phyloP scores from a whole-genome alignment of 35 echinoderm and acorn worm genomes.

The Holothuria glaberrima region DNA sequence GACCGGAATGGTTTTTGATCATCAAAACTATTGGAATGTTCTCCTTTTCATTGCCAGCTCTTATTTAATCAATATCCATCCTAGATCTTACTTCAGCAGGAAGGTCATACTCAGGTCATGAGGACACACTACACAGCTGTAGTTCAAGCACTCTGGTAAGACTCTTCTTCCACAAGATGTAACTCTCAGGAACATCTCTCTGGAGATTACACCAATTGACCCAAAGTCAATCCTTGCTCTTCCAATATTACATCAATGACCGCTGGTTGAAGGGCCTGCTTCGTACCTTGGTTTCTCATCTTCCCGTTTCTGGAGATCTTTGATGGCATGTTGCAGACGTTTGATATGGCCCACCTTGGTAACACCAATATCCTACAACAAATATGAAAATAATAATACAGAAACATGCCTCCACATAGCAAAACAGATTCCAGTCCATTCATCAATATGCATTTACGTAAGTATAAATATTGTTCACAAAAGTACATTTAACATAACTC shows the following conservation, averaged over 20 bases:
- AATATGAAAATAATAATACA: not conserved
- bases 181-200: no score
- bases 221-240: not conserved
- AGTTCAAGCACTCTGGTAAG: no score
- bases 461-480: not conserved
- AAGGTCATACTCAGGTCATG: no score
- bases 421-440: not conserved
- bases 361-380: constrained; percentile 89
- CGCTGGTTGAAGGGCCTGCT: constrained; percentile 45
- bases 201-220: not conserved
- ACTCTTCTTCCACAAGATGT: not conserved
- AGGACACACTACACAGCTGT: no score
- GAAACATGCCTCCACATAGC: no score
- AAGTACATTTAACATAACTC: no score
- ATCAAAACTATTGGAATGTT: no score
- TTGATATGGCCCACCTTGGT: constrained; percentile 99
- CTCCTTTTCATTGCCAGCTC: no score
- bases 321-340: constrained; percentile 89
- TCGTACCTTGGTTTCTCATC: constrained; percentile 51
- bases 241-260: not conserved
- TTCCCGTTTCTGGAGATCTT: constrained; percentile 82
- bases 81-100: no score
- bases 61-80: no score
- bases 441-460: not conserved
- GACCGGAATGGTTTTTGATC: not conserved